Base-by-base conservation (phyloP, 1,140 invertebrate genomes). In the Zophobas morio region DNA sequence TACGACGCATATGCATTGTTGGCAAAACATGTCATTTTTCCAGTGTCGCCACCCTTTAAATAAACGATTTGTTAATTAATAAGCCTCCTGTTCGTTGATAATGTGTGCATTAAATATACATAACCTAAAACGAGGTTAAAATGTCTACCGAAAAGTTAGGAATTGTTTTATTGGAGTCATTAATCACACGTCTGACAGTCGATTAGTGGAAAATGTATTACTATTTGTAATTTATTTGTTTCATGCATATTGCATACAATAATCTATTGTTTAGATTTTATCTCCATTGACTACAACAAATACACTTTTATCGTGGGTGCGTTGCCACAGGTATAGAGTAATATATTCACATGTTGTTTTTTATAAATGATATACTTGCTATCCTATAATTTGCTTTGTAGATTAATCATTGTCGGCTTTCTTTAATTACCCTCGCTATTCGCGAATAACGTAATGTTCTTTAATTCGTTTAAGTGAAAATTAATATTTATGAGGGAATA, bases 151-250 rank as follows among this genome's bases (percentile, higher is more conserved):
- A 49, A 70, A 47, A 63, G 39, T 4, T 66, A 74, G 57, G 49
- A 78, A 74, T 79, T 71, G 63, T 74, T 51, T 63, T 76, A 71
- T 79, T 20, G 2, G n/a, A 51, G 60, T 79, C 78, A 79, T 57
- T 73, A 40, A 73, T 73, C 71, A 74, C 49, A 74, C 34, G 71
- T 49, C 49, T 79, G 78, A 79, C 78, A 79, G 70, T 75, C 77
- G 77, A 78, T 78, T 78, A 78, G 73, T 78, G 74, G 73, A 72
- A 60, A 79, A 77, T 79, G 74, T 79, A 79, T 79, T 77, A 77
- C 35, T 73, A 77, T 79, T 53, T 66, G 75, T 79, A 77, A 79
- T 79, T 75, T 79, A 79, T 79, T 76, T 79, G 78, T 79, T 74
- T 74, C 75, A 79, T 79, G 72, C 75, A 77, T 79, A 77, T 77